Base-by-base conservation (phyloP, 2,888 invertebrate genomes). In the Nowickia ferox region DNA sequence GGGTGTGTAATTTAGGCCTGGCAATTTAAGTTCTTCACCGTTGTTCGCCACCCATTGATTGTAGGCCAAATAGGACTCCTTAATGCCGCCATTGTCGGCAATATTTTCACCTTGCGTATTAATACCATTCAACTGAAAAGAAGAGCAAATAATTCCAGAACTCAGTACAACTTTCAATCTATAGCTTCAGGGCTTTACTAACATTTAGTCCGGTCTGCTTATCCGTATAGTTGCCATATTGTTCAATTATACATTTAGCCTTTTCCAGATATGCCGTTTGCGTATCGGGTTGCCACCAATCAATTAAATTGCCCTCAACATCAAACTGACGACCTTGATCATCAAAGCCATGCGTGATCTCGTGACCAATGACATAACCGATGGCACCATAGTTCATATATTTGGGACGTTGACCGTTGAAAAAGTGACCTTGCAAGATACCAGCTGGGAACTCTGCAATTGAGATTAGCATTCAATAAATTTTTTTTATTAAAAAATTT, bases 91-190 rank as follows among this genome's bases (percentile, higher is more conserved):
- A 91, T 98, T 98, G 92, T 98, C 98, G 0, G 98, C 98, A 80
- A 98, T 98, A 92, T 98, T 98, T 92, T 98, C 98, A 15, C 97
- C 97, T 93, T 97, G 97, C 0, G 98, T 98, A 90, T 97, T 97
- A 83, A 97, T 95, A 71, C 98, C 98, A 90, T 98, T 97, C 74
- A 98, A 92, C 97, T 97, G 92, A 19, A 93, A 87, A 74, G 15
- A 22, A 38, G 11, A 61, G 6, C 1, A 19, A 44, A 38, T 53
- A 19, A 69, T 15, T 46, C 1, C 1, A 44, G 48, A 30, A 46
- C 10, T 22, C 2, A 38, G 9, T 0, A 2, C 11, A 8, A 40
- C 30, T 42, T 42, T 2, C 42, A 1, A 2, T 1, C 40, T 22
- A 30, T 30, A 30, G 1, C 3, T 40, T n/a, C 0, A 13, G 1